Conservation (phyloP, 2,113 vertebrate species). For the Passer montanus region DNA sequence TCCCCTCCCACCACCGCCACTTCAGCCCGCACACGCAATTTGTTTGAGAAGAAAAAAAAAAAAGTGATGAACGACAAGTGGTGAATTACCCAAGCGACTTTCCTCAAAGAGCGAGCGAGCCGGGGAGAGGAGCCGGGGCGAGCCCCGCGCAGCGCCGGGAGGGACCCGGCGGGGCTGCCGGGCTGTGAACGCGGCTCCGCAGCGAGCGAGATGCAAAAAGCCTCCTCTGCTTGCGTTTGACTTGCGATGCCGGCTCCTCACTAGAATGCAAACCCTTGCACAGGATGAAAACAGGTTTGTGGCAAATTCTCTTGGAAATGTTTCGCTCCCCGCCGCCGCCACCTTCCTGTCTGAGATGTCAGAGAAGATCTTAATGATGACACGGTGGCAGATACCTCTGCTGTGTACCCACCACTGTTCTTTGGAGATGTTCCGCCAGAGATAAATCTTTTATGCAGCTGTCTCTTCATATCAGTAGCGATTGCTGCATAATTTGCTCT, state of each 20-base stretch:
- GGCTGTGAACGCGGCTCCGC: constrained; percentile 18
- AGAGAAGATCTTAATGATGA: constrained; percentile 26
- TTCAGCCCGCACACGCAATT: constrained; percentile 39
- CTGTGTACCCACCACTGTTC: constrained; percentile 30
- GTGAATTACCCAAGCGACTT: constrained; percentile 43
- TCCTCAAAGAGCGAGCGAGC: neutral
- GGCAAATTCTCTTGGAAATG: neutral
- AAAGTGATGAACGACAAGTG: constrained; percentile 55
- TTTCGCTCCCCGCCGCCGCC: neutral
- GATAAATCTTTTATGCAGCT: constrained; percentile 71
- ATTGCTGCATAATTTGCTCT: constrained; percentile 66
- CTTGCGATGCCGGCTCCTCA: constrained; percentile 58
- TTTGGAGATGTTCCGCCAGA: constrained; percentile 42
- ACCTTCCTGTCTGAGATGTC: constrained; percentile 28
- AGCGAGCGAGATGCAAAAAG: constrained; percentile 38
- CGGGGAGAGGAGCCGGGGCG: neutral
- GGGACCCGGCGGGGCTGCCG: neutral
- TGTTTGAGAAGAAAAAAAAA: neutral
- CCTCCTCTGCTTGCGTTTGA: constrained; percentile 38
- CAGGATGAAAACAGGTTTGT: constrained; percentile 81
- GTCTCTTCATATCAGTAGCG: constrained; percentile 58
- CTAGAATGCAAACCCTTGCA: constrained; percentile 70
- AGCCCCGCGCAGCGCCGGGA: neutral
- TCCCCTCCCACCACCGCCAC: neutral
- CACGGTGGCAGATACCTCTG: constrained; percentile 27